Percentiles rank a stretch among this genome's conserved stretches.
phyloP scores from a whole-genome alignment of 92 coral and sea anemone genomes.

The Zoanthus gigantus region DNA sequence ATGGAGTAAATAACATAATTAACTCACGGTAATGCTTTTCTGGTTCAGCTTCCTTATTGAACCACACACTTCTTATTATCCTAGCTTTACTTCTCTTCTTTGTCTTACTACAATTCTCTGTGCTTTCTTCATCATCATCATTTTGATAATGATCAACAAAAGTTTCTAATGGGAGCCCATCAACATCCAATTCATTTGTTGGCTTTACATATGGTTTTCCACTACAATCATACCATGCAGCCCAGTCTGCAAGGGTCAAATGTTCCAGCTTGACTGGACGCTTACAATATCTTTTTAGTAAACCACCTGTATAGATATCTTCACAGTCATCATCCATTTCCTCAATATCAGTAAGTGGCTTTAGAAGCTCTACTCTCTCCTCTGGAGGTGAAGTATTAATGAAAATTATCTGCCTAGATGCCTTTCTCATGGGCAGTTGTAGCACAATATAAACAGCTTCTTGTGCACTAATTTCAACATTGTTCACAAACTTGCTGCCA shows the following conservation, averaged over 20 bases:
- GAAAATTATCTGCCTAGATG: background rate
- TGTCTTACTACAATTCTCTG: constrained; percentile 1
- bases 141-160: constrained; percentile 31
- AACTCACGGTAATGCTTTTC: constrained; percentile 31
- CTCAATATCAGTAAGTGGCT: constrained; percentile 63
- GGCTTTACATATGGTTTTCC: constrained; percentile 41
- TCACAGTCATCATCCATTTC: constrained; percentile 60
- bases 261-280: constrained; percentile 53
- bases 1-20: constrained; percentile 61
- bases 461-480: constrained; percentile 3
- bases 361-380: constrained; percentile 48
- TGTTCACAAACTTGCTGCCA: background rate
- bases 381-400: constrained; percentile 7
- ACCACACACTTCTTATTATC: background rate
- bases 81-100: constrained; percentile 3
- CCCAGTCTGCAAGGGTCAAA: constrained; percentile 79
- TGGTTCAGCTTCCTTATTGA: constrained; percentile 18
- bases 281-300: constrained; percentile 20
- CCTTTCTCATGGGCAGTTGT: constrained; percentile 3
- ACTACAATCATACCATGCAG: constrained; percentile 76
- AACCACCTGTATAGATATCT: constrained; percentile 74
- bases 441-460: constrained; percentile 8
- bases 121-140: constrained; percentile 22
- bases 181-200: constrained; percentile 42
- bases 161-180: constrained; percentile 50